Conservation (phyloP, 1,140 invertebrate genomes). For the Dendroctonus ponderosae region DNA sequence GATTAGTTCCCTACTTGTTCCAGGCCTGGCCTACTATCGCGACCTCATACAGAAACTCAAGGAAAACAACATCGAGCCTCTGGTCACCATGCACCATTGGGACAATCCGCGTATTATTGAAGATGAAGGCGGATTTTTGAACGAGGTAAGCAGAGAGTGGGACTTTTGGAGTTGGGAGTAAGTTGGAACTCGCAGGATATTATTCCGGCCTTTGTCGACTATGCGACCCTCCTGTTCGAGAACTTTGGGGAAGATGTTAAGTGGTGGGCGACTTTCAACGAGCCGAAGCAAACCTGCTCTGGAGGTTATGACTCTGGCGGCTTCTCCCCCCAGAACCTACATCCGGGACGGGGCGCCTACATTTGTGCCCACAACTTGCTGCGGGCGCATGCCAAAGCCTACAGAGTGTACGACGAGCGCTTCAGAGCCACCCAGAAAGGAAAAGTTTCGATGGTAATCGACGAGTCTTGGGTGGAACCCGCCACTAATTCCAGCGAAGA, state of each 20-base stretch:
- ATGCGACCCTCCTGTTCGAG: constrained; percentile 58
- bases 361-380: constrained; percentile 41
- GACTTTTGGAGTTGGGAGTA: too few species aligned
- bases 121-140: constrained; percentile 44
- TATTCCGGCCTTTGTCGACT: constrained; percentile 60
- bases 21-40: constrained; percentile 58
- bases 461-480: constrained; percentile 18
- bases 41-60: constrained; percentile 57
- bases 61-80: constrained; percentile 56
- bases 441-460: constrained; percentile 7
- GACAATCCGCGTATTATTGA: constrained; percentile 65
- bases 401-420: constrained; percentile 38
- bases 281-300: constrained; percentile 64
- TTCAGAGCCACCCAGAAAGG: constrained; percentile 38
- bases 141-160: neutral
- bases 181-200: constrained; percentile 17
- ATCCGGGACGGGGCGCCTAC: constrained; percentile 40
- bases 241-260: constrained; percentile 62
- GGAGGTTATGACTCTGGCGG: constrained; percentile 32
- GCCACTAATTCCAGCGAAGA: constrained; percentile 8
- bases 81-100: constrained; percentile 72
- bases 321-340: constrained; percentile 37
- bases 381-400: constrained; percentile 40
- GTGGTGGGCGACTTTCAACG: constrained; percentile 71
- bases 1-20: neutral